Evolutionary conservation across 2,888 invertebrate genomes (phyloP), one percentile per base, ranked within the genome.

Genomic region (Apomyelois bistriatella): DNA sequence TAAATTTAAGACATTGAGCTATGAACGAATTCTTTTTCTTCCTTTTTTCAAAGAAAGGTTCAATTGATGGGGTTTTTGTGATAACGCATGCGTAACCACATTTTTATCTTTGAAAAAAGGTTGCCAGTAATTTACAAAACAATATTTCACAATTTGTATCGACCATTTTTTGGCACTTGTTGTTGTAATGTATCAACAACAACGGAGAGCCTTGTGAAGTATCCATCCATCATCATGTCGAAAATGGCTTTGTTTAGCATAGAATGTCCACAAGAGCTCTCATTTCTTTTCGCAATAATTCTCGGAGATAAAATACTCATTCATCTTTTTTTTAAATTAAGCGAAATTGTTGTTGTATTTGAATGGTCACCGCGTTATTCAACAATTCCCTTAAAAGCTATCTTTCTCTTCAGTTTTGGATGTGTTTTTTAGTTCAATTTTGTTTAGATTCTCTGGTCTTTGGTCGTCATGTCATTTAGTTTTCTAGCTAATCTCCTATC

Each of bases 171-270:
- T 61, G 63, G 57, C 61, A 53, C 61, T 68, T 69, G 67, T n/a
- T n/a, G n/a, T n/a, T n/a, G n/a, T n/a, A n/a, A 70, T 70, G 61
- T 64, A 66, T 66, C 65, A n/a, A 70, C 66, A 67, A 65, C 61
- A 59, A 62, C 57, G 53, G 53, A 58, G 62, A 58, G 53, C 59
- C 59, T 65, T 56, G 53, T 52, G 58, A 61, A 56, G 52, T 59
- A 59, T 65, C 61, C 70, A 78, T 79, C 72, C 65, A 75, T 79
- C 79, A 78, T 72, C 55, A 55, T 61, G 65, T 70, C 65, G 58
- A 66, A 70, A 74, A 70, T 68, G 59, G 62, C 70, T 72, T 74
- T 80, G 72, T 75, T 79, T 78, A 66, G 69, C 69, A 67, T 70
- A 69, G 55, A 68, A 72, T 66, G 72, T 72, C 74, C 70, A 66